Conservation (phyloP, 2,113 vertebrate species). For the Misgurnus mizolepis region DNA sequence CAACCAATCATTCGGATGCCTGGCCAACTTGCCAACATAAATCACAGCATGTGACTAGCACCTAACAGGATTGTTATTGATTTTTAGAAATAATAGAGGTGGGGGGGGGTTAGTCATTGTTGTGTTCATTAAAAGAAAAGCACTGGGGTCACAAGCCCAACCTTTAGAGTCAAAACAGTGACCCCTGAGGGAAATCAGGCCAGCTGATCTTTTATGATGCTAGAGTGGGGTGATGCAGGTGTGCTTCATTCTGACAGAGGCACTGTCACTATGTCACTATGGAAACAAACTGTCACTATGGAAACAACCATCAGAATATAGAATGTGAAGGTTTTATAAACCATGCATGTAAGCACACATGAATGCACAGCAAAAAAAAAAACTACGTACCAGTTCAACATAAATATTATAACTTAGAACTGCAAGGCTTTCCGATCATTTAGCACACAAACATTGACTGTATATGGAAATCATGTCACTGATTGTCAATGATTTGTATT, state of each 20-base stretch:
- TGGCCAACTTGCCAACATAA: not conserved
- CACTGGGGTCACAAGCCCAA: constrained; percentile 58
- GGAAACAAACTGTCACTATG: constrained; percentile 9
- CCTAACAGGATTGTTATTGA: constrained; percentile 56
- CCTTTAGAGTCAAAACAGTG: constrained; percentile 49
- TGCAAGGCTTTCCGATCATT: not conserved
- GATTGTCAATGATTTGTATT: not conserved
- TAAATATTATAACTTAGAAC: not conserved
- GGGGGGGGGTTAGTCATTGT: constrained; percentile 40
- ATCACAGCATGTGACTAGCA: constrained; percentile 20
- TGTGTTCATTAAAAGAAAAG: constrained; percentile 41
- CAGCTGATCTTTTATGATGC: constrained; percentile 52
- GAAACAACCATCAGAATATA: constrained; percentile 1
- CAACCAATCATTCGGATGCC: not conserved
- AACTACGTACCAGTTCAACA: not conserved
- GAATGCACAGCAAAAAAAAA: not conserved
- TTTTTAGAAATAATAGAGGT: constrained; percentile 42
- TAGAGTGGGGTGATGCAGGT: constrained; percentile 58
- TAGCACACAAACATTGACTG: not conserved
- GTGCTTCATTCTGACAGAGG: constrained; percentile 54
- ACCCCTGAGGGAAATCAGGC: constrained; percentile 49
- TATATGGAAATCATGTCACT: not conserved
- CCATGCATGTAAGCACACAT: not conserved
- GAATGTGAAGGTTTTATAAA: not conserved
- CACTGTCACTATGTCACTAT: constrained; percentile 43